These are phyloP conservation scores for Xerus inauris DNA, from an alignment of 2,113 vertebrate genomes.

Conservation along the genomic window DNA sequence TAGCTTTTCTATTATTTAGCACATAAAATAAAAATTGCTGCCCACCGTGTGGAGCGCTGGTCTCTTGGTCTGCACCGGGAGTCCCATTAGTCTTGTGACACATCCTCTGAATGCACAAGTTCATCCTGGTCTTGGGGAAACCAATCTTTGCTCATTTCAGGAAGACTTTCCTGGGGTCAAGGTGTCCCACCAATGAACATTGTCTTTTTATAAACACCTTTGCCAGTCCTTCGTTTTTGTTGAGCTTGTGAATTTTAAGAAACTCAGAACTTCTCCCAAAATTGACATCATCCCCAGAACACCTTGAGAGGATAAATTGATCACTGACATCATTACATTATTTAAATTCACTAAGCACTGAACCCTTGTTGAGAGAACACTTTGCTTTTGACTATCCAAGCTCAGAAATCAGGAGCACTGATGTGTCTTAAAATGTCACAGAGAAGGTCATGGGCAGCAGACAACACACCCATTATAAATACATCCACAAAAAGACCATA, in stretches of 20 bases:
- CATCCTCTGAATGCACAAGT: not conserved
- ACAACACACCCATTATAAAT: not conserved
- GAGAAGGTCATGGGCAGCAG: not conserved
- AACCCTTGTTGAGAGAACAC: not conserved
- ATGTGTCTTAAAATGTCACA: not conserved
- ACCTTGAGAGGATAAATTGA: not conserved
- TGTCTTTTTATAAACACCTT: not conserved
- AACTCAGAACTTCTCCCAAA: not conserved
- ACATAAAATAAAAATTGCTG: not conserved
- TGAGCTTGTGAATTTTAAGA: not conserved
- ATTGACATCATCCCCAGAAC: not conserved
- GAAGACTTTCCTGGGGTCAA: not conserved
- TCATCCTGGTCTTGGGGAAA: not conserved
- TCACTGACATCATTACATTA: not conserved
- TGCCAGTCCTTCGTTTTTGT: not conserved
- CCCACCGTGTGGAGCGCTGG: not conserved
- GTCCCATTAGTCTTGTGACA: not conserved
- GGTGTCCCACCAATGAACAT: not conserved
- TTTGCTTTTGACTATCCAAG: not conserved
- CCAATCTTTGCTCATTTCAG: not conserved
- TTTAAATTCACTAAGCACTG: not conserved
- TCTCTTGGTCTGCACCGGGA: not conserved
- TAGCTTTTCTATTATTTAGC: not conserved
- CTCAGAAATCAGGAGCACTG: not conserved
- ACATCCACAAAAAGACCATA: not conserved